Evolutionary conservation across 2,797 vertebrate species (phyloP).

Genomic region (Ciconia nigra): DNA sequence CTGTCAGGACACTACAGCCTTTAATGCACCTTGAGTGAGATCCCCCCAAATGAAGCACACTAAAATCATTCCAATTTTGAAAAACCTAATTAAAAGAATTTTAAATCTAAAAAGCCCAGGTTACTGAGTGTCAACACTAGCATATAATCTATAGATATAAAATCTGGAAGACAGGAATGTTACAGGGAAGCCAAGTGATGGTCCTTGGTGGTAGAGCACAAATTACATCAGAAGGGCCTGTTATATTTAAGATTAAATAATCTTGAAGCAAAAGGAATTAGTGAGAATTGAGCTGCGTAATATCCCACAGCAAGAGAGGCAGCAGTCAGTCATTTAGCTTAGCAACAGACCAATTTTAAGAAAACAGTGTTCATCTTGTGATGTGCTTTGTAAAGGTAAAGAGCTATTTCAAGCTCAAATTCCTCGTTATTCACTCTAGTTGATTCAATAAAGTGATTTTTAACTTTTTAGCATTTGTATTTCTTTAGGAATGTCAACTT

Average conservation of each 20-base stretch:
- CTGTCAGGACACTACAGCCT: not conserved
- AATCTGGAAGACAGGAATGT: not conserved
- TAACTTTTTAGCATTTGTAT: not conserved
- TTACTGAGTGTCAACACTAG: not conserved
- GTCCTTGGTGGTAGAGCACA: not conserved
- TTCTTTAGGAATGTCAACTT: not conserved
- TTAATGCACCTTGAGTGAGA: not conserved
- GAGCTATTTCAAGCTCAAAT: not conserved
- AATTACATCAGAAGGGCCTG: not conserved
- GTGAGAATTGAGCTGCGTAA: not conserved
- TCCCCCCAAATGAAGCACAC: not conserved
- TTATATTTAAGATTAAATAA: not conserved
- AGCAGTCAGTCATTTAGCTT: not conserved
- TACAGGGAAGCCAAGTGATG: not conserved
- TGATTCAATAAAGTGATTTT: not conserved
- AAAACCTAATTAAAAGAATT: not conserved
- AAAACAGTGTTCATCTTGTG: not conserved
- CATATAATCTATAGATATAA: not conserved
- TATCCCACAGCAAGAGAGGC: not conserved
- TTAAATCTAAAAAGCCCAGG: not conserved
- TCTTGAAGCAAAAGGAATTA: not conserved
- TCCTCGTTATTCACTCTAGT: not conserved
- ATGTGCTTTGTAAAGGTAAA: not conserved
- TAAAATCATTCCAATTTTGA: not conserved
- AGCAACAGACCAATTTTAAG: not conserved